Conservation (phyloP, 2,888 invertebrate species). For the Stomorhina lunata region DNA sequence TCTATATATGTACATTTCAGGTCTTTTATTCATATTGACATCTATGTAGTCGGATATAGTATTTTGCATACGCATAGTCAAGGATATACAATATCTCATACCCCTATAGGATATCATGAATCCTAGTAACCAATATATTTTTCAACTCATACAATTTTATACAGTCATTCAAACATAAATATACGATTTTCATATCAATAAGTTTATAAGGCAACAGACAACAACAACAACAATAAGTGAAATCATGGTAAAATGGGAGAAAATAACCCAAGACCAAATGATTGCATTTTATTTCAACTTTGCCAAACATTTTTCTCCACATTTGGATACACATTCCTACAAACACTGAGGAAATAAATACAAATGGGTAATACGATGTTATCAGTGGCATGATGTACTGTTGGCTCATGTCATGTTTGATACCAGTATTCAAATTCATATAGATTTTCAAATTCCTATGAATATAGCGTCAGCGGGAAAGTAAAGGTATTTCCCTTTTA, state of each 20-base stretch:
- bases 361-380: not conserved
- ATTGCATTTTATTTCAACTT: slow-evolving; percentile 37
- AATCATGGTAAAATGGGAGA: too few species aligned
- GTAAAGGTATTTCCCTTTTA: too few species aligned
- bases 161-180: not conserved
- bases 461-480: too few species aligned
- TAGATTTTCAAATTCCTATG: not conserved
- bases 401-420: not conserved
- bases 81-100: not conserved
- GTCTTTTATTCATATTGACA: slow-evolving; percentile 8
- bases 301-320: not conserved
- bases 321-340: not conserved
- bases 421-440: slow-evolving; percentile 1
- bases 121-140: slow-evolving; percentile 36
- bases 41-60: not conserved
- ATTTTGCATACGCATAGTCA: slow-evolving; percentile 8
- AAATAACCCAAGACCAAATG: not conserved
- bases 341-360: not conserved
- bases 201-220: slow-evolving; percentile 31
- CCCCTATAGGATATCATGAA: not conserved
- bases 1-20: not conserved
- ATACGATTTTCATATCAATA: slow-evolving; percentile 52
- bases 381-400: not conserved
- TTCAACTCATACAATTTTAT: not conserved
- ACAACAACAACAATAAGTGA: not conserved